Percentiles rank a stretch among this genome's conserved stretches.
phyloP scores from a whole-genome alignment of 1,140 invertebrate genomes.

The Hycleus phaleratus region DNA sequence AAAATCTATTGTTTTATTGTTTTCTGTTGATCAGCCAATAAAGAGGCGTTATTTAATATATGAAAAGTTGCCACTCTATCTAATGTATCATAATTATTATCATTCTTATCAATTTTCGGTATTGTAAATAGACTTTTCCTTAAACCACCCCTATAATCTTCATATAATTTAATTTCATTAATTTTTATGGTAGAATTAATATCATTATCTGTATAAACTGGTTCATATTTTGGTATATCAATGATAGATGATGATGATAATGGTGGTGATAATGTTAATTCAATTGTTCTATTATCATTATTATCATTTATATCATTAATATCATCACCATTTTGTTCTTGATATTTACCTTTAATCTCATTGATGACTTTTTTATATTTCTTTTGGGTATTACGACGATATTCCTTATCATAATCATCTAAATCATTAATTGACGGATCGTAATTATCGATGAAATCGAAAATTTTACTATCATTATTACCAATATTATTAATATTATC shows the following conservation, averaged over 20 bases:
- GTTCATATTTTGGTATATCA: slow-evolving; percentile 11
- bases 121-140: too few species aligned
- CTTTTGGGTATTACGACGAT: background rate
- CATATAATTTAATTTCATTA: too few species aligned
- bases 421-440: background rate
- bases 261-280: background rate
- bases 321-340: background rate
- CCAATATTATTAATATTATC: slow-evolving; percentile 3
- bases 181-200: background rate
- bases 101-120: too few species aligned
- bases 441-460: background rate
- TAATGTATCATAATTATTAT: background rate
- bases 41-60: background rate
- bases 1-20: background rate
- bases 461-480: background rate
- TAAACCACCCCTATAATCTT: too few species aligned
- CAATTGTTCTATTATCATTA: background rate
- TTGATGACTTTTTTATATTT: slow-evolving; percentile 14
- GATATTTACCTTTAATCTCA: slow-evolving; percentile 19
- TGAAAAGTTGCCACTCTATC: background rate
- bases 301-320: background rate
- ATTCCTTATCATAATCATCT: background rate
- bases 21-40: background rate
- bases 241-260: background rate
- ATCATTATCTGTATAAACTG: slow-evolving; percentile 20